Evolutionary conservation across 2,113 vertebrate species (phyloP), one percentile per base, ranked within the genome.

Genomic region (Eublepharis macularius): DNA sequence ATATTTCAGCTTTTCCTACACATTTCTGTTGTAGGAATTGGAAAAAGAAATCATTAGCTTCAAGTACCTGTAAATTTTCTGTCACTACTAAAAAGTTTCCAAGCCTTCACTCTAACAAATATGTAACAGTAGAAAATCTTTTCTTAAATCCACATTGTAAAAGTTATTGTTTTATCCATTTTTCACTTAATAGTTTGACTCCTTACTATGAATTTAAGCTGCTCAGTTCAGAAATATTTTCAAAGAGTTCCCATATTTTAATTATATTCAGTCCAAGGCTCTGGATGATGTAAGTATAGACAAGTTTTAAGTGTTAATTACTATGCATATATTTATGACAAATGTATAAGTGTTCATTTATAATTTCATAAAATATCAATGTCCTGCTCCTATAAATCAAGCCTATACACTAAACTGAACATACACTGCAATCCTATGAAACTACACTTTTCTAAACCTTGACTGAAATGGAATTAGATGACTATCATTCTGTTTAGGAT

Each of bases 241-340:
- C 94, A 98, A 95, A 86, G 97, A 98, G 86, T 99, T 99, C 87
- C 98, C 99, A 1, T 99, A 98, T 94, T 99, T 99, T 95, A 99
- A 99, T 96, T 98, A 98, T 36, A 96, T 99, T 88, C 99, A 99
- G 85, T 99, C 98, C 75, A 98, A 97, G 96, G 98, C 98, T 73
- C 95, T 99, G 83, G 98, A 99, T 96, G 98, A 99, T 85, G 99
- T 99, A 97, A 98, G 98, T 96, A 95, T 82, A 83, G 47, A 87
- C 83, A 36, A 74, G 75, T 84, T 76, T 83, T 85, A 78, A 60
- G 26, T 39, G 21, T n/a, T 57, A 36, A 73, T 63, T 39, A 63
- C 43, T 57, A 41, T 65, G 4, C 8, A 34, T 65, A 65, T 32
- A 14, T 79, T 85, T 32, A 32, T 1, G 7, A 17, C 7, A 76